Evolutionary conservation across 2,797 vertebrate species (phyloP).

Genomic region (Ataeniobius toweri): DNA sequence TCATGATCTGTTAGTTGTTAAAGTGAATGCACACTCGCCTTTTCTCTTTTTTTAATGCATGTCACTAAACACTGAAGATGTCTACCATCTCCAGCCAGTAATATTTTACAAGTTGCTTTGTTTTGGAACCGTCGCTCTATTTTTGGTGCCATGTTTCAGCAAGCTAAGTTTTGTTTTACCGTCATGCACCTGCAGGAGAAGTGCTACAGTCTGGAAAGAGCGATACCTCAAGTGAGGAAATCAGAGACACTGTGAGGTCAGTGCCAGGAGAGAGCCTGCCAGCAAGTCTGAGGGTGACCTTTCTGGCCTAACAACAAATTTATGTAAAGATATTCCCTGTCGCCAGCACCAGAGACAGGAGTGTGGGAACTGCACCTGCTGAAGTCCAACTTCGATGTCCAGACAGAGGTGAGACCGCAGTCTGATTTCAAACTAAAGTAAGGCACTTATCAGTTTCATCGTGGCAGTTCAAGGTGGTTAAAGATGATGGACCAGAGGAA

Average conservation of each 20-base stretch:
- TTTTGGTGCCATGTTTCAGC: neutral
- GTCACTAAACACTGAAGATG: neutral
- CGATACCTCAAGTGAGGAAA: neutral
- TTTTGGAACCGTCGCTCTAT: neutral
- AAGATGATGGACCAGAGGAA: neutral
- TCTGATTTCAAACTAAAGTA: neutral
- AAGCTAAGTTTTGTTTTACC: no score
- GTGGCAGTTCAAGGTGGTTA: neutral
- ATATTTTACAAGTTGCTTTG: neutral
- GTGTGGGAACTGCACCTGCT: neutral
- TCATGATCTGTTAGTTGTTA: neutral
- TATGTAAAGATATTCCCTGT: neutral
- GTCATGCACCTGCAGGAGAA: no score
- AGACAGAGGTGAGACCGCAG: neutral
- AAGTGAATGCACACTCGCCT: neutral
- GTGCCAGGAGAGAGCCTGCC: neutral
- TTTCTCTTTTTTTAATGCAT: neutral
- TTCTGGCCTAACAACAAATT: neutral
- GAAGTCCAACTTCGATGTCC: neutral
- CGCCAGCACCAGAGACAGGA: neutral
- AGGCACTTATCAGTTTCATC: neutral
- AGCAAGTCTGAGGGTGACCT: neutral
- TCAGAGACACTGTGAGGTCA: neutral
- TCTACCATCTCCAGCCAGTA: neutral
- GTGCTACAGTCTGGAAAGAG: neutral